Evolutionary conservation across 2,888 invertebrate species (phyloP).

Genomic region (Stenolophus ochropezus): DNA sequence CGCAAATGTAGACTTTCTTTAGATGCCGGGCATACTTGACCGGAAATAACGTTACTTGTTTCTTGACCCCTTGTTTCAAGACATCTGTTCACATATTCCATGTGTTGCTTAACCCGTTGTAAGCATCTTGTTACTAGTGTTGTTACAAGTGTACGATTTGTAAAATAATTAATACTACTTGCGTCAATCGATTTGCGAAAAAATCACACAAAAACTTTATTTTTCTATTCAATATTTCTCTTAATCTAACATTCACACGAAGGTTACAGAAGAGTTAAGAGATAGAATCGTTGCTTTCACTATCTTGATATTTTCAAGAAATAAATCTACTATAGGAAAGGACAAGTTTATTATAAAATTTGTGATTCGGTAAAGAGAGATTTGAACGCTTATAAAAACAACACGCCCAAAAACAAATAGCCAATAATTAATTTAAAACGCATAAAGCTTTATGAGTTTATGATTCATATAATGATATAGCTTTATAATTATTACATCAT

Average conservation of each 20-base stretch:
- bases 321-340: background rate
- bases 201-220: background rate
- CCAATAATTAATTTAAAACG: background rate
- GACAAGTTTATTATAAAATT: background rate
- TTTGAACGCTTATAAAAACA: background rate
- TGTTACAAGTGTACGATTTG: background rate
- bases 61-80: background rate
- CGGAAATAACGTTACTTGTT: background rate
- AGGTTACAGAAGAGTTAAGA: background rate
- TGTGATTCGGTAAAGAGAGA: background rate
- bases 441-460: background rate
- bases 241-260: background rate
- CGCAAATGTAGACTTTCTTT: background rate
- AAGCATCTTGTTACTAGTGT: background rate
- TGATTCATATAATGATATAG: background rate
- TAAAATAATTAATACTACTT: background rate
- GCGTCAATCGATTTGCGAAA: slow-evolving; percentile 18
- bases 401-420: background rate
- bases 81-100: background rate
- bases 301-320: background rate
- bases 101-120: background rate
- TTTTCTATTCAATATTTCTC: background rate
- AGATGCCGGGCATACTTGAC: background rate
- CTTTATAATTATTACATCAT: slow-evolving; percentile 1
- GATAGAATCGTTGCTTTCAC: background rate